Evolutionary conservation across 1,140 invertebrate species (phyloP).

Genomic region (Drepana arcuata): DNA sequence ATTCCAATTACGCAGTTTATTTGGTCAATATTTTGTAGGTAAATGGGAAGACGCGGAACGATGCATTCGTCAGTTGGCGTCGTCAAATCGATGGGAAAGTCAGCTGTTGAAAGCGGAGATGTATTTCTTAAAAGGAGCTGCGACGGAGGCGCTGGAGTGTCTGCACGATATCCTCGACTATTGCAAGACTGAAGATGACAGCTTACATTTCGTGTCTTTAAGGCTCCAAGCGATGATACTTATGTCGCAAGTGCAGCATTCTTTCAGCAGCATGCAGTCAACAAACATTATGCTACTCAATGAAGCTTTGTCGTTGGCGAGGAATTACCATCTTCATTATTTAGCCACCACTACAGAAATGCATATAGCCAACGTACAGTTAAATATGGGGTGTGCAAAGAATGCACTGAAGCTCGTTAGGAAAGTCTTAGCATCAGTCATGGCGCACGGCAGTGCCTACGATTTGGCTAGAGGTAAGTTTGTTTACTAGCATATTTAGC

Average conservation of each 20-base stretch:
- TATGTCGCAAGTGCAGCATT: constrained; percentile 79
- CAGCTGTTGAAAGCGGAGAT: constrained; percentile 77
- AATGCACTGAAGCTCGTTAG: constrained; percentile 82
- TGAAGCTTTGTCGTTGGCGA: constrained; percentile 79
- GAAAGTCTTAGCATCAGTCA: constrained; percentile 78
- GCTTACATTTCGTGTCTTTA: constrained; percentile 72
- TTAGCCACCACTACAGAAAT: constrained; percentile 82
- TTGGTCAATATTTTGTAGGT: constrained; percentile 71
- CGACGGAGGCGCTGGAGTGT: constrained; percentile 73
- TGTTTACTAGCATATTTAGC: too few relatives aligned
- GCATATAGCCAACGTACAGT: constrained; percentile 82
- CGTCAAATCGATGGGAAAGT: constrained; percentile 80
- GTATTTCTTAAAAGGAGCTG: constrained; percentile 79
- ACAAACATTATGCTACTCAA: constrained; percentile 77
- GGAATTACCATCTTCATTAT: constrained; percentile 82
- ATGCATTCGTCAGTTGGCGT: constrained; percentile 80
- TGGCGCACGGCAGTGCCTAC: constrained; percentile 86
- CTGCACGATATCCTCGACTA: constrained; percentile 74
- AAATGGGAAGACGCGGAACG: constrained; percentile 84
- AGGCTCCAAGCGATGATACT: constrained; percentile 80
- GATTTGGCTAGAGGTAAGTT: constrained; percentile 78
- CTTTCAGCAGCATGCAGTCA: constrained; percentile 68
- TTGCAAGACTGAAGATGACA: constrained; percentile 65
- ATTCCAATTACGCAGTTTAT: too few relatives aligned
- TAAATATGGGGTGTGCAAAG: constrained; percentile 80